These are phyloP conservation scores for Conus betulinus DNA, from an alignment of 1,140 invertebrate genomes.

Conservation along the genomic window DNA sequence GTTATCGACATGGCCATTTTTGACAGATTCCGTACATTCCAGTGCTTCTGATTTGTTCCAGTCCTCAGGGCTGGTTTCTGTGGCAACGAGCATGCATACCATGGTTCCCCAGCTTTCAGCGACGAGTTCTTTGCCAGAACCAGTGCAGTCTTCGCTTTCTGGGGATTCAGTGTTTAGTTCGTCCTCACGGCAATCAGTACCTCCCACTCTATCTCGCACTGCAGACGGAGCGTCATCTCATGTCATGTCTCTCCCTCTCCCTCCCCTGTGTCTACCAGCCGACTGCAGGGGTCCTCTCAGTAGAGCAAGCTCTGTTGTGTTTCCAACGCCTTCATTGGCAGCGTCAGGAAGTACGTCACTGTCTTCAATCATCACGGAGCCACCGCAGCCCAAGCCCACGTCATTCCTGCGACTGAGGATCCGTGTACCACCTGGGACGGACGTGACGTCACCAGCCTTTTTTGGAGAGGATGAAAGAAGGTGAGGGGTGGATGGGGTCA, in stretches of 20 bases:
- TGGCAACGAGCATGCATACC: background rate
- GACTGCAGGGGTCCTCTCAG: background rate
- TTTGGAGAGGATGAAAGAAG: too few relatives aligned
- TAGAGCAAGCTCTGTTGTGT: background rate
- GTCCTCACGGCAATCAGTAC: too few relatives aligned
- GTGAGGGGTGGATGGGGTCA: too few relatives aligned
- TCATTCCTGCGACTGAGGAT: constrained; percentile 23
- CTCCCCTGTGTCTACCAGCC: background rate
- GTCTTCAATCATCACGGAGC: background rate
- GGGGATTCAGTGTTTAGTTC: too few relatives aligned
- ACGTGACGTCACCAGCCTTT: too few relatives aligned
- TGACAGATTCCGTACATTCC: background rate
- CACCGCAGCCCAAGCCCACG: background rate
- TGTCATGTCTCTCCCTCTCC: background rate
- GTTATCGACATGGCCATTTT: background rate
- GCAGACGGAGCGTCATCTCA: too few relatives aligned
- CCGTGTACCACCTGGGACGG: background rate
- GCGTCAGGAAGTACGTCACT: background rate
- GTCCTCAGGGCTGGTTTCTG: background rate
- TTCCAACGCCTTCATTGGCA: background rate
- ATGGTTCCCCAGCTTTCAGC: background rate
- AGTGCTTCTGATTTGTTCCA: background rate
- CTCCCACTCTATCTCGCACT: too few relatives aligned
- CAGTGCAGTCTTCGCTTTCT: background rate
- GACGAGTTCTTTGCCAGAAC: background rate